phyloP scores from a whole-genome alignment of 30 jellyfish, hydroid and myxozoan genomes.

The Catostylus mosaicus region DNA sequence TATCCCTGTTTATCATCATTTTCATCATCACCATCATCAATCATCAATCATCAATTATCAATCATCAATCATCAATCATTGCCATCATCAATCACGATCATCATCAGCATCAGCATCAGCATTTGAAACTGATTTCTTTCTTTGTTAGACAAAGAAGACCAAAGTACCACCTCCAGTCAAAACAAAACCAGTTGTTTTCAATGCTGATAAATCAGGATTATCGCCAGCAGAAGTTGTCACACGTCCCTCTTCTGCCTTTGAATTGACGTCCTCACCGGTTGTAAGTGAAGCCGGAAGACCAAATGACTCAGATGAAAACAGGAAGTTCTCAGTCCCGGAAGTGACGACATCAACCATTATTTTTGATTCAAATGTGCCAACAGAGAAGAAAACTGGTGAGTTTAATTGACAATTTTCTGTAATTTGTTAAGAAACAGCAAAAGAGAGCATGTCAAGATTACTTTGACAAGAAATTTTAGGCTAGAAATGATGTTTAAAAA shows the following conservation, averaged over 20 bases:
- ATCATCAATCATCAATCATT: background rate
- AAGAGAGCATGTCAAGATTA: no score
- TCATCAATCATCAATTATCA: background rate
- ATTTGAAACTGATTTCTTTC: no score
- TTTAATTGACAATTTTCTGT: no score
- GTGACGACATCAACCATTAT: slow-evolving; percentile 43
- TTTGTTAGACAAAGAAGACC: slow-evolving; percentile 52
- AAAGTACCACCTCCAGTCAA: slow-evolving; percentile 69
- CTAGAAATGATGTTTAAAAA: no score
- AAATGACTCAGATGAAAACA: slow-evolving; percentile 9
- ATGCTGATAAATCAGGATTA: slow-evolving; percentile 38
- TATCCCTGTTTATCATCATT: background rate
- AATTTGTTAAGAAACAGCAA: no score
- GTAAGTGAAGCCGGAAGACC: background rate
- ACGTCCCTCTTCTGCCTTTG: slow-evolving; percentile 20
- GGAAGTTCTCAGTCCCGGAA: slow-evolving; percentile 53
- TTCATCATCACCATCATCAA: background rate
- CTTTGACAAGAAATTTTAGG: no score
- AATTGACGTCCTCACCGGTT: background rate
- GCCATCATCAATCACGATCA: background rate
- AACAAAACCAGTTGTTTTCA: slow-evolving; percentile 67
- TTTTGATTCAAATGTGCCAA: slow-evolving; percentile 17
- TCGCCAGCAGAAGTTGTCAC: slow-evolving; percentile 18
- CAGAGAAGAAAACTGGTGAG: slow-evolving; percentile 5
- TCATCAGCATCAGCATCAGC: background rate